These are phyloP conservation scores for Thysanoteuthis rhombus DNA, from an alignment of 2,888 invertebrate genomes.

Conservation along the genomic window DNA sequence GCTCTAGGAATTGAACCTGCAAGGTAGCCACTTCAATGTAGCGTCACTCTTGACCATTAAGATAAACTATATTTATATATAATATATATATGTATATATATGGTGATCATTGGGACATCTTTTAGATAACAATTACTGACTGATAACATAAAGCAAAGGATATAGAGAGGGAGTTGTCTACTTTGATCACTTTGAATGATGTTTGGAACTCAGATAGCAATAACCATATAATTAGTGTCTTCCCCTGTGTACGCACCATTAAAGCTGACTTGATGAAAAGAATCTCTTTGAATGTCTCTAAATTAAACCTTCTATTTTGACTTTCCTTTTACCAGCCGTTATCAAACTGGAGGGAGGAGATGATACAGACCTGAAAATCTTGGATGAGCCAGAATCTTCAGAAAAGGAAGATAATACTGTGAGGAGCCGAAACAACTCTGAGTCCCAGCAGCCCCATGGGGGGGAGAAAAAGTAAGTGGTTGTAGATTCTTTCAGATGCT, in stretches of 20 bases:
- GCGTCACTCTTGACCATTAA: no score
- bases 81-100: no score
- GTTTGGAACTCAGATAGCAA: no score
- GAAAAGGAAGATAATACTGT: constrained; percentile 42
- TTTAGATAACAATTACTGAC: no score
- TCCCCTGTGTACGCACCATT: constrained; percentile 1
- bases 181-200: background rate
- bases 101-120: no score
- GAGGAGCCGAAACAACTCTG: constrained; percentile 56
- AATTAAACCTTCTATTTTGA: background rate
- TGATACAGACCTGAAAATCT: constrained; percentile 82
- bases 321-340: constrained; percentile 76
- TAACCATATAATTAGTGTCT: no score
- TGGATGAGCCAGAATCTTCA: constrained; percentile 73
- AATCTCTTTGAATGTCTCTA: no score
- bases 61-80: no score
- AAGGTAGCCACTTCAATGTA: no score
- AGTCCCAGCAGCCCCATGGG: constrained; percentile 38
- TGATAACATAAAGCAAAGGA: no score
- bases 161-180: no score
- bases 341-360: constrained; percentile 89
- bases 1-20: no score
- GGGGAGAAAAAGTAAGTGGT: constrained; percentile 33
- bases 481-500: background rate
- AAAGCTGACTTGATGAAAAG: background rate